Conservation (phyloP, 2,888 invertebrate genomes). For the Alsophila aescularia region DNA sequence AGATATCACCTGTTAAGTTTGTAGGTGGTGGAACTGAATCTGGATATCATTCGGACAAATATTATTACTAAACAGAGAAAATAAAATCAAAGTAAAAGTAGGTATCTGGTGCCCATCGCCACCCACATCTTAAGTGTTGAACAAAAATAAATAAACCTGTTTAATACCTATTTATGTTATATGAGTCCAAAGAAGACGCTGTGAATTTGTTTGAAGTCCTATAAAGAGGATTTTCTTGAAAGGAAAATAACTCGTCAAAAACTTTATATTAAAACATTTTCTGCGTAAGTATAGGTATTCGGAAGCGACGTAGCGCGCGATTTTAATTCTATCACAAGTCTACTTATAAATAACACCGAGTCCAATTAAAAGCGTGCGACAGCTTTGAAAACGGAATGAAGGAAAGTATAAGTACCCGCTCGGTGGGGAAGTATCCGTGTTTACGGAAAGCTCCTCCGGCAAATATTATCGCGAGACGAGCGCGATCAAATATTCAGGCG, state of each 20-base stretch:
- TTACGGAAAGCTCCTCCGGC: conserved; percentile 82
- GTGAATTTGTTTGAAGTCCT: conserved; percentile 73
- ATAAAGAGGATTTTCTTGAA: conserved; percentile 68
- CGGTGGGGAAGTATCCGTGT: conserved; percentile 78
- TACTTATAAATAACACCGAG: conserved; percentile 77
- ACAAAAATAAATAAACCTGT: conserved; percentile 41
- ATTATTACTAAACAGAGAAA: neutral
- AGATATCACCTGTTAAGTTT: neutral
- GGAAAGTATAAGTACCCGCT: conserved; percentile 70
- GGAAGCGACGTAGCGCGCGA: conserved; percentile 72
- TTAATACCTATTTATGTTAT: conserved; percentile 51
- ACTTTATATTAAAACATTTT: conserved; percentile 75
- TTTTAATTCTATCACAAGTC: conserved; percentile 82
- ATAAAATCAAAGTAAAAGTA: conserved; percentile 8
- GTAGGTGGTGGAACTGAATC: neutral
- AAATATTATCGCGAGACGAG: conserved; percentile 83
- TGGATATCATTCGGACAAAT: neutral
- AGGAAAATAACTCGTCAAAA: conserved; percentile 70
- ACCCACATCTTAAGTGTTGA: conserved; percentile 13
- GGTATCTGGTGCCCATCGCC: neutral
- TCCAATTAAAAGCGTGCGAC: conserved; percentile 81
- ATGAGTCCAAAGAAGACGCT: conserved; percentile 55
- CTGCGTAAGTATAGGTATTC: conserved; percentile 62
- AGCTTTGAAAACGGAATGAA: conserved; percentile 76
- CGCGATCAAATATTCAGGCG: conserved; percentile 82